Conservation (phyloP, 1,140 invertebrate species). For the Lepidurus packardi region DNA sequence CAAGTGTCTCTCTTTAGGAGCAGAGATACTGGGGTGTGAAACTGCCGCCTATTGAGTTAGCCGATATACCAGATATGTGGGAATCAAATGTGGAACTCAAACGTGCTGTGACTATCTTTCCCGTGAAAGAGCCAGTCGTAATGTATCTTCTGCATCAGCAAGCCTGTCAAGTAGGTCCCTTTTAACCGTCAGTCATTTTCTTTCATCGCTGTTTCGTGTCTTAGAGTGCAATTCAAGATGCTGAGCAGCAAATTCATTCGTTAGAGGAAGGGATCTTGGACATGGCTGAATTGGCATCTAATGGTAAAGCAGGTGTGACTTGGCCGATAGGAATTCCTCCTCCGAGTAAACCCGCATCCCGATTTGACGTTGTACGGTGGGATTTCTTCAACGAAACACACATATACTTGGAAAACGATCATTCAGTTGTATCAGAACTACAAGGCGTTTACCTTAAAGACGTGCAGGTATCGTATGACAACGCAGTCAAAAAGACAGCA, state of each 20-base stretch:
- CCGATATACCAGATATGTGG: neutral
- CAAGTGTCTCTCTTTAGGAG: neutral
- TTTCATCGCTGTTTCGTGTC: neutral
- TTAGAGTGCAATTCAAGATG: conserved; percentile 37
- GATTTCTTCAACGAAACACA: conserved; percentile 77
- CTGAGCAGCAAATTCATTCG: conserved; percentile 36
- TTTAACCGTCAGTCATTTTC: neutral
- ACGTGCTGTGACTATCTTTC: conserved; percentile 53
- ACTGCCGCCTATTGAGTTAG: neutral
- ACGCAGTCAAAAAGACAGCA: neutral
- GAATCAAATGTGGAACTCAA: neutral
- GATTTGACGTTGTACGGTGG: conserved; percentile 82
- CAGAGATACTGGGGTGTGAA: neutral
- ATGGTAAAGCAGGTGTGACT: conserved; percentile 42
- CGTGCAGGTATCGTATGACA: conserved; percentile 48
- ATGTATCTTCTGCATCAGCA: conserved; percentile 66
- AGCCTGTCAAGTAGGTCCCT: conserved; percentile 55
- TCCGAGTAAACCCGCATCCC: conserved; percentile 58
- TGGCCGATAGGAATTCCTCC: conserved; percentile 78
- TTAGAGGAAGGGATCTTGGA: conserved; percentile 44
- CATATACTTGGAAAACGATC: conserved; percentile 66
- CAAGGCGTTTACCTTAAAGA: conserved; percentile 58
- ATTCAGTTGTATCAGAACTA: conserved; percentile 53
- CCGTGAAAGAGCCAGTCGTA: conserved; percentile 55
- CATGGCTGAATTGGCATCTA: conserved; percentile 45